These are phyloP conservation scores for Orchesellides sinensis DNA, from an alignment of 2,888 invertebrate species.

Conservation along the genomic window DNA sequence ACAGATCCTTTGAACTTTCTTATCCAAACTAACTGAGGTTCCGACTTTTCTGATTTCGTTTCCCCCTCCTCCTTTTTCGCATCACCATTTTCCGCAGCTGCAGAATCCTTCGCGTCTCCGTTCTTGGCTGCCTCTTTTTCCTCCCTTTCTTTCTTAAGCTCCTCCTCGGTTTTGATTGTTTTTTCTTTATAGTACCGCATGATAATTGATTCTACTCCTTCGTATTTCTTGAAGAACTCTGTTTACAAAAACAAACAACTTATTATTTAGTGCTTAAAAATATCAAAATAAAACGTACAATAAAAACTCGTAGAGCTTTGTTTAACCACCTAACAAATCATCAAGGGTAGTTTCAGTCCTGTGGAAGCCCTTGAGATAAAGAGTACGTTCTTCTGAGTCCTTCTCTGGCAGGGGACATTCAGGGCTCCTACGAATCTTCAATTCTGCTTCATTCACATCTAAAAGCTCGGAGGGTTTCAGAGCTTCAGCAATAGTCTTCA, in stretches of 20 bases:
- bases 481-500: conserved; percentile 56
- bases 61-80: conserved; percentile 25
- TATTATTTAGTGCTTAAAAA: no score
- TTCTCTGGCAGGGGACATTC: conserved; percentile 89
- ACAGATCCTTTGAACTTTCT: conserved; percentile 91
- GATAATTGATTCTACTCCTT: conserved; percentile 83
- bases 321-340: conserved; percentile 83
- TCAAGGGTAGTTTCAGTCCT: conserved; percentile 82
- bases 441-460: conserved; percentile 83
- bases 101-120: conserved; percentile 1
- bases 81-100: background rate
- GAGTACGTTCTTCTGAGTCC: conserved; percentile 87
- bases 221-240: conserved; percentile 84
- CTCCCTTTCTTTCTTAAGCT: conserved; percentile 36
- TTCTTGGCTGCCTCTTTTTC: conserved; percentile 27
- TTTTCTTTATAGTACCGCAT: conserved; percentile 82
- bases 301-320: conserved; percentile 3
- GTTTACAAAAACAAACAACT: conserved; percentile 18
- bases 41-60: conserved; percentile 70
- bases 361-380: conserved; percentile 93
- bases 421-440: conserved; percentile 86
- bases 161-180: conserved; percentile 75
- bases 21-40: conserved; percentile 78
- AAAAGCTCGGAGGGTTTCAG: conserved; percentile 66
- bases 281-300: background rate